Conservation (phyloP, 2,797 vertebrate genomes). For the Rhinella marina region DNA sequence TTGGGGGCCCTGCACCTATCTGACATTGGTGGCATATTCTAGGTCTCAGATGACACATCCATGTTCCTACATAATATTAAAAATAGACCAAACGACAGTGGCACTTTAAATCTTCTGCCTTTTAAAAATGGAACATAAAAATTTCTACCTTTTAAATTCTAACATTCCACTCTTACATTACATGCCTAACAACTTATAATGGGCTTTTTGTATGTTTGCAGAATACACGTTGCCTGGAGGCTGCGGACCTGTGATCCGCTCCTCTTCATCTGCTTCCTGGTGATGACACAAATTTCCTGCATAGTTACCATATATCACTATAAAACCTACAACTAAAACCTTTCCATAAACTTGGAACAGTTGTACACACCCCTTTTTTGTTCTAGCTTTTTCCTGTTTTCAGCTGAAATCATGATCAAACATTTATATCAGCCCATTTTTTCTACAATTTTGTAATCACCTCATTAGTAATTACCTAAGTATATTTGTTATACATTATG, state of each 20-base stretch:
- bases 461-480: background rate
- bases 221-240: background rate
- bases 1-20: too few species aligned
- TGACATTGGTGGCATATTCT: too few species aligned
- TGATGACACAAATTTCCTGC: constrained; percentile 48
- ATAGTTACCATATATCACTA: background rate
- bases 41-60: too few species aligned
- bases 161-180: too few species aligned
- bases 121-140: background rate
- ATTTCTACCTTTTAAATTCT: background rate
- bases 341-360: background rate
- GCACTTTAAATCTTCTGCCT: background rate
- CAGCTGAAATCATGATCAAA: background rate
- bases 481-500: background rate
- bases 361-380: background rate
- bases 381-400: constrained; percentile 3
- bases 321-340: background rate
- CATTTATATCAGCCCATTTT: background rate
- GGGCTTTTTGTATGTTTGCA: background rate
- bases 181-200: too few species aligned
- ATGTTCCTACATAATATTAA: too few species aligned
- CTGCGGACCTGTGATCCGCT: background rate
- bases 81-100: too few species aligned
- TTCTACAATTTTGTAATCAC: background rate
- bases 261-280: constrained; percentile 48